A percentile compares a stretch with the other conserved stretches of the same genome.
Evolutionary conservation across 2,888 invertebrate species (phyloP).

Genomic region (Panopea generosa): DNA sequence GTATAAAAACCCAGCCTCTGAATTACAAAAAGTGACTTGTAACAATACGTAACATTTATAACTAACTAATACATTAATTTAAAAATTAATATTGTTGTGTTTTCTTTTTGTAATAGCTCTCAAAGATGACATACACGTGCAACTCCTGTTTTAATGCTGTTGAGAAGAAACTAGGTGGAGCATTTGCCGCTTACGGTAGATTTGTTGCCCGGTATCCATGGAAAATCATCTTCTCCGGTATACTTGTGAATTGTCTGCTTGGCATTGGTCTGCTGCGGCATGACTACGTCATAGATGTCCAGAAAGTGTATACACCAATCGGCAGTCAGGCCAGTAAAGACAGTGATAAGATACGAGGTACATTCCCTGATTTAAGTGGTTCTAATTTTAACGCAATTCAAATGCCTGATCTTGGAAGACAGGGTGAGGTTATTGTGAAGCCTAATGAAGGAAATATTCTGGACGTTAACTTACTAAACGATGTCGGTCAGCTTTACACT

Average conservation of each 20-base stretch:
- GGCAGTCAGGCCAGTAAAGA: constrained; percentile 72
- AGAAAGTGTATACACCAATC: constrained; percentile 71
- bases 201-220: constrained; percentile 49
- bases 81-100: too few relatives aligned
- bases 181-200: constrained; percentile 45
- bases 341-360: constrained; percentile 29
- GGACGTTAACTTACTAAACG: constrained; percentile 29
- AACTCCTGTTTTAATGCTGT: constrained; percentile 27
- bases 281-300: constrained; percentile 64
- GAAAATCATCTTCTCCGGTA: constrained; percentile 29
- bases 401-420: constrained; percentile 26
- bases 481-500: constrained; percentile 28
- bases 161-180: constrained; percentile 42
- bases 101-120: too few relatives aligned
- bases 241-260: constrained; percentile 53
- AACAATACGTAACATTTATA: too few relatives aligned
- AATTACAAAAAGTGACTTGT: too few relatives aligned
- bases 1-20: too few relatives aligned
- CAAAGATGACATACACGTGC: too few relatives aligned
- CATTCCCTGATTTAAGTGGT: constrained; percentile 63
- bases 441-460: constrained; percentile 40
- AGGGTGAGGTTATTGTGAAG: constrained; percentile 52
- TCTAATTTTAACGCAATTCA: constrained; percentile 50
- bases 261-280: constrained; percentile 67
- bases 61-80: too few relatives aligned